Conservation (phyloP, 2,888 invertebrate genomes). For the Taenaris catops region DNA sequence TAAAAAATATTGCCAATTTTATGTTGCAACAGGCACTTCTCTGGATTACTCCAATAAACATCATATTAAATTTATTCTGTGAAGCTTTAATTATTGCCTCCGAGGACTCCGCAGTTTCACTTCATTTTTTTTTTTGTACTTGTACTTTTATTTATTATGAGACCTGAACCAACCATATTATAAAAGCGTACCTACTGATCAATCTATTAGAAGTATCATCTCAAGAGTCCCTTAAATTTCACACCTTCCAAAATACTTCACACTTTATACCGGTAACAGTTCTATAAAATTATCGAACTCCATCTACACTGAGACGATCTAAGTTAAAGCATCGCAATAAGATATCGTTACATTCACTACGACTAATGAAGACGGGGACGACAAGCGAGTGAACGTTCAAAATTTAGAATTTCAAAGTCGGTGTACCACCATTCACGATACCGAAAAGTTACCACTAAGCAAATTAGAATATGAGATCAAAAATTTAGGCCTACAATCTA, state of each 20-base stretch:
- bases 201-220: constrained; percentile 47
- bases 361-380: constrained; percentile 61
- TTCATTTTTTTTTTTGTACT: constrained; percentile 51
- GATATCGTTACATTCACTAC: constrained; percentile 71
- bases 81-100: constrained; percentile 68
- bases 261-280: constrained; percentile 55
- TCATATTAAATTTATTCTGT: constrained; percentile 71
- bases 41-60: constrained; percentile 79
- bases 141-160: constrained; percentile 53
- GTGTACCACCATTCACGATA: constrained; percentile 65
- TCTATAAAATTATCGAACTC: constrained; percentile 67
- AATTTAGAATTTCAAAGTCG: constrained; percentile 60
- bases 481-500: constrained; percentile 78
- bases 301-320: constrained; percentile 68
- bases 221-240: constrained; percentile 44
- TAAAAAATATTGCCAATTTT: constrained; percentile 77
- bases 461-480: constrained; percentile 80
- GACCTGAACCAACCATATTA: constrained; percentile 34
- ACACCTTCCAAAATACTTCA: constrained; percentile 57
- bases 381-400: constrained; percentile 61
- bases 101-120: constrained; percentile 58
- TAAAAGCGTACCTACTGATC: constrained; percentile 51
- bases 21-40: constrained; percentile 78
- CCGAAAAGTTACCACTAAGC: constrained; percentile 74
- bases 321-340: constrained; percentile 80